Percentiles rank a stretch among this genome's conserved stretches.
Evolutionary conservation across 2,797 vertebrate genomes (phyloP).

Genomic region (Sciurus carolinensis): DNA sequence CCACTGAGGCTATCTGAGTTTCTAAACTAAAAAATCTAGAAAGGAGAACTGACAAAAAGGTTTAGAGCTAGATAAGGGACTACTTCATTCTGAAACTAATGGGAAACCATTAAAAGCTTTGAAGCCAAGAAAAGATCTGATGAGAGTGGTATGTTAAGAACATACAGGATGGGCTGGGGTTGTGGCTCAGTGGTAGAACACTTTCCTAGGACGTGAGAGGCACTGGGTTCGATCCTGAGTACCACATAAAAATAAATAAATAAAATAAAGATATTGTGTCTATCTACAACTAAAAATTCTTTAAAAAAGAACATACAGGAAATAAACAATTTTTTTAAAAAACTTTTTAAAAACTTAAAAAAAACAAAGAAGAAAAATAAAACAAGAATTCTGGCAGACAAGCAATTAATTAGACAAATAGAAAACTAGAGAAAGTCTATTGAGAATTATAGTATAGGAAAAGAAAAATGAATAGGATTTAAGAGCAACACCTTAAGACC

Average conservation of each 20-base stretch:
- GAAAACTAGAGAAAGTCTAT: constrained; percentile 35
- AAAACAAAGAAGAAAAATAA: no score
- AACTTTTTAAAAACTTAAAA: no score
- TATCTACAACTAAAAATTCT: no score
- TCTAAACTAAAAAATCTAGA: constrained; percentile 25
- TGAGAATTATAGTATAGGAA: constrained; percentile 2
- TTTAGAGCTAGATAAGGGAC: not conserved
- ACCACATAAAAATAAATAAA: no score
- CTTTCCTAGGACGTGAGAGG: no score
- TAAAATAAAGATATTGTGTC: no score
- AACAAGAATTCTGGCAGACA: not conserved
- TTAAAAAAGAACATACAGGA: not conserved
- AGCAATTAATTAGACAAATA: not conserved
- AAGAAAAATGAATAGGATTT: constrained; percentile 14
- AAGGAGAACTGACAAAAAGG: not conserved
- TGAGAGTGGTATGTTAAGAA: not conserved
- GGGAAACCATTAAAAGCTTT: not conserved
- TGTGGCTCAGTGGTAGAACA: no score
- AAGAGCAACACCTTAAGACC: constrained; percentile 36
- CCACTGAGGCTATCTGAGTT: not conserved
- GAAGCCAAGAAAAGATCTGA: not conserved
- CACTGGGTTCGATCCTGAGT: no score
- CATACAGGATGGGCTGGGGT: not conserved
- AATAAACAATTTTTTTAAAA: no score
- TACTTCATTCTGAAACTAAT: constrained; percentile 33